Evolutionary conservation across 2,113 vertebrate genomes (phyloP), one percentile per base, ranked within the genome.

Genomic region (Ornithorhynchus anatinus): DNA sequence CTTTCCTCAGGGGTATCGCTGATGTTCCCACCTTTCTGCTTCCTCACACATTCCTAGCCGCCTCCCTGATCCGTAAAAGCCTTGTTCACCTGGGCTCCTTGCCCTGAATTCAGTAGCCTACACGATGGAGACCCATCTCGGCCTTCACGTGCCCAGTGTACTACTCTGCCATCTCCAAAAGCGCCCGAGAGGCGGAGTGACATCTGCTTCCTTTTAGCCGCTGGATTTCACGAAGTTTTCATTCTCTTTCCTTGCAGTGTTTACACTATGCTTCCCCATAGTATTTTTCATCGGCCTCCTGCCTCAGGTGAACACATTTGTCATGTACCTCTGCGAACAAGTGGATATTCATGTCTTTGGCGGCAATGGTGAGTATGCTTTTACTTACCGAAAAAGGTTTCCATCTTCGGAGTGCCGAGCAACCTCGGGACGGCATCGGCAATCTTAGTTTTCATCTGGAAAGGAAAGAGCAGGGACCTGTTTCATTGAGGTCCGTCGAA

Each of bases 241-340:
- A 79, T 22, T 54, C 10, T 50, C 4, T 29, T 23, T 23, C 23
- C 22, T 13, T 45, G 0, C 86, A 99, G 98, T 97, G 89, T 99
- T 99, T 92, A 98, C 94, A 12, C 93, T 99, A 70, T 98, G 97
- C 91, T 99, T 99, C 80, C 98, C 98, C 81, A 75, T 99, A 89
- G 93, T 99, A 62, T 99, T 99, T 94, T 99, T 99, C 78, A 88
- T 98, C 86, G 98, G 98, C 66, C 95, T 99, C 83, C 96, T 99
- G 84, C 98, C 98, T 85, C 98, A 99, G 86, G 97, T 99, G 92
- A 99, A 99, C 92, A 99, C 98, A 1, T 99, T 99, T 80, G 94
- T 98, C 89, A 97, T 99, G 97, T 99, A 99, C 91, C 94, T 99
- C 82, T 97, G 96, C 78, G 98, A 99, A 88, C 98, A 99, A 90